Conservation (phyloP, 1,140 invertebrate species). For the Dufourea novaeangliae region DNA sequence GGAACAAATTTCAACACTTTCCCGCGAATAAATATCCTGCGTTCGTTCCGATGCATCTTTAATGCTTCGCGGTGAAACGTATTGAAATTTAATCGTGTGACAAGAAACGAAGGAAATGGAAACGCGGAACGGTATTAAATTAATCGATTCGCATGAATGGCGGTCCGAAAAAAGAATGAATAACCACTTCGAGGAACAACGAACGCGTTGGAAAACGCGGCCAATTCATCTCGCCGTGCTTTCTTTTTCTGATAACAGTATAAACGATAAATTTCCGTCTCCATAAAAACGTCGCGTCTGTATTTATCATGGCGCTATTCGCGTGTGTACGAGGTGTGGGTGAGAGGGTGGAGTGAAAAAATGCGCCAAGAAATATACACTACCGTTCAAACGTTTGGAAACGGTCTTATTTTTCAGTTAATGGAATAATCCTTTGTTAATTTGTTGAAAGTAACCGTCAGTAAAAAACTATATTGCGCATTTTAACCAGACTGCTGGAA, state of each 20-base stretch:
- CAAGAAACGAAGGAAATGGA: not conserved
- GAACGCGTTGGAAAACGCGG: not conserved
- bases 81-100: not conserved
- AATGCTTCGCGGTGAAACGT: not conserved
- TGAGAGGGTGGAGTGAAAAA: not conserved
- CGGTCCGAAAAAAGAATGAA: not conserved
- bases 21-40: not conserved
- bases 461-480: too few species aligned
- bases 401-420: too few species aligned
- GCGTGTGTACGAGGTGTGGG: not conserved
- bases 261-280: slow-evolving; percentile 25
- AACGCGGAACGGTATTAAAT: slow-evolving; percentile 11
- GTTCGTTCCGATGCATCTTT: slow-evolving; percentile 2
- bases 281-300: slow-evolving; percentile 18
- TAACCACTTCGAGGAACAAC: not conserved
- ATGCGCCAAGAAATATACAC: not conserved
- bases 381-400: too few species aligned
- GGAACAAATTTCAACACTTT: slow-evolving; percentile 33
- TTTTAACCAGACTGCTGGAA: too few species aligned
- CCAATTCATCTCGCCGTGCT: not conserved
- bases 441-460: too few species aligned
- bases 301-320: slow-evolving; percentile 38
- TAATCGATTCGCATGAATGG: not conserved
- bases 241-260: slow-evolving; percentile 4
- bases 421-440: too few species aligned